Conservation (phyloP, 1,140 invertebrate species). For the Frieseomelitta varia region DNA sequence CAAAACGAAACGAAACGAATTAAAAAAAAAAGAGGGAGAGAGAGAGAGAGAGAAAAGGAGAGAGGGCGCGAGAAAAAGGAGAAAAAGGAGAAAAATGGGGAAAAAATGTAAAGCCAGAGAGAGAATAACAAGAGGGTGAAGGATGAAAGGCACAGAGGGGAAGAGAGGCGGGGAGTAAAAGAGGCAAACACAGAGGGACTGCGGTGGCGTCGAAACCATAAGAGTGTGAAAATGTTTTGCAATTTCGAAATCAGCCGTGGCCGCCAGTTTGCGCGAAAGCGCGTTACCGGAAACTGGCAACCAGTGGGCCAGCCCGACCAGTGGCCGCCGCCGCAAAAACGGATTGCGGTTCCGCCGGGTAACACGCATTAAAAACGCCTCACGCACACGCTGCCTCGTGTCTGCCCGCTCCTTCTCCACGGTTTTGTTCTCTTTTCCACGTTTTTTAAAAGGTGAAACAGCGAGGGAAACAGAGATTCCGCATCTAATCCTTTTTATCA, state of each 20-base stretch:
- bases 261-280: slow-evolving; percentile 71
- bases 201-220: slow-evolving; percentile 71
- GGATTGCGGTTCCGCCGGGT: slow-evolving; percentile 70
- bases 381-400: slow-evolving; percentile 41
- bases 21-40: slow-evolving; percentile 34
- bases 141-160: background rate
- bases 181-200: slow-evolving; percentile 12
- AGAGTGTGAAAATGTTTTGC: slow-evolving; percentile 82
- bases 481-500: background rate
- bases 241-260: slow-evolving; percentile 79
- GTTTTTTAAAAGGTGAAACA: slow-evolving; percentile 12
- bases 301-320: slow-evolving; percentile 66
- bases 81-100: slow-evolving; percentile 20
- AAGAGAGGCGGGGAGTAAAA: slow-evolving; percentile 8
- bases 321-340: slow-evolving; percentile 76
- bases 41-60: background rate
- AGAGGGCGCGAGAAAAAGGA: background rate
- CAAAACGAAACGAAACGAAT: slow-evolving; percentile 19
- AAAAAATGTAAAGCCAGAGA: slow-evolving; percentile 13
- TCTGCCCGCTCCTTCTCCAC: background rate
- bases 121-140: slow-evolving; percentile 10
- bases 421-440: slow-evolving; percentile 8
- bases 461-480: background rate
- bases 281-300: slow-evolving; percentile 75
- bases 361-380: slow-evolving; percentile 68